Base-by-base conservation (phyloP, 2,888 invertebrate genomes). In the Lasioglossum malachurum region DNA sequence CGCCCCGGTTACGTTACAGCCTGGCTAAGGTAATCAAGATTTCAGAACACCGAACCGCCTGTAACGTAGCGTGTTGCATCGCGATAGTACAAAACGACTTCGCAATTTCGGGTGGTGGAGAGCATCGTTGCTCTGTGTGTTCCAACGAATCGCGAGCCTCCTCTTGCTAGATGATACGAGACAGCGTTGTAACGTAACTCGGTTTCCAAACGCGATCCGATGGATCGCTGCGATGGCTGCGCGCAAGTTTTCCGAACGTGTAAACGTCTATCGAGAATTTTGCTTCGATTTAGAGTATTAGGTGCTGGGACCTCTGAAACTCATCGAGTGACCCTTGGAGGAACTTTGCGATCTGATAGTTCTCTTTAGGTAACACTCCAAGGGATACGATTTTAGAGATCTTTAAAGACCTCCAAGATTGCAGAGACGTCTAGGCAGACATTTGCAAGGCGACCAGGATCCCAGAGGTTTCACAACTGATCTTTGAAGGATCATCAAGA, bases 11-110 rank as follows among this genome's bases (percentile, higher is more conserved):
- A 84, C 69, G 46, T 64, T 31, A 44, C n/a, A 49, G 10, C 67
- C 74, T 49, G 73, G 53, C 75, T 53, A 38, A 71, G 71, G 64
- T 69, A 85, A 87, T 87, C 86, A 75, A 64, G 86, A 85, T 78
- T 84, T 76, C 85, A 49, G 27, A 73, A 76, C 78, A 73, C 53
- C 64, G 67, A 74, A 27, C 69, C 35, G 41, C 71, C 84, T 73
- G 72, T 16, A 35, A 46, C 35, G 49, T 8, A 35, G 53, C 75
- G 31, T 57, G 41, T 78, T 38, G 75, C 73, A 41, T 71, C 75
- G 79, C 71, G 75, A 84, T 79, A 46, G 31, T 46, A 35, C 57
- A 44, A 35, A 64, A 75, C 73, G 72, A 35, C 38, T 75, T 83
- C 71, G 46, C 23, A 27, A 46, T 23, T 46, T 82, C n/a, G 57